Percentiles rank a stretch among this genome's conserved stretches.
These are phyloP conservation scores for Junonia oenone DNA, from an alignment of 2,888 invertebrate species.

Conservation along the genomic window DNA sequence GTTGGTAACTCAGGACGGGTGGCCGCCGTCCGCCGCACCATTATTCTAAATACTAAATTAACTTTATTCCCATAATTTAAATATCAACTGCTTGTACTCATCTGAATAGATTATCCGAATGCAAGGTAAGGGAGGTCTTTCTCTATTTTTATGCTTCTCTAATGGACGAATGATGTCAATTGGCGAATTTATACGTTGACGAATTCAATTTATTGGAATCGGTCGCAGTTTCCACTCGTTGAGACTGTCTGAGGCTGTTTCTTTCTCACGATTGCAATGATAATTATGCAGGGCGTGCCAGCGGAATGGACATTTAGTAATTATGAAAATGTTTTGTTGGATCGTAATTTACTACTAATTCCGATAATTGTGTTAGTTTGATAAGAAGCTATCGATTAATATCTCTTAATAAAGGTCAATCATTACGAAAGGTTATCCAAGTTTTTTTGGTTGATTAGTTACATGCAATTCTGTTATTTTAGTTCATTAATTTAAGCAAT, in stretches of 20 bases:
- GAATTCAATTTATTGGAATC: slow-evolving; percentile 59
- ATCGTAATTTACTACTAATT: slow-evolving; percentile 20
- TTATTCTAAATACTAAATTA: slow-evolving; percentile 77
- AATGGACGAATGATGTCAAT: slow-evolving; percentile 62
- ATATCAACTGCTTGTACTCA: slow-evolving; percentile 48
- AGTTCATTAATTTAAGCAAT: background rate
- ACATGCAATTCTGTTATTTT: slow-evolving; percentile 21
- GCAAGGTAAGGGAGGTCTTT: slow-evolving; percentile 28
- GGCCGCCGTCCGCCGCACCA: slow-evolving; percentile 65
- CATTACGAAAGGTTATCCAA: slow-evolving; percentile 20
- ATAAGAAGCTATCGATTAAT: slow-evolving; percentile 12
- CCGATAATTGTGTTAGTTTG: slow-evolving; percentile 6
- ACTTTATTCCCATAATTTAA: slow-evolving; percentile 77
- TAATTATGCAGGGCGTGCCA: slow-evolving; percentile 30
- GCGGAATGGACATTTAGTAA: slow-evolving; percentile 22
- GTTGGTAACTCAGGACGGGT: slow-evolving; percentile 68
- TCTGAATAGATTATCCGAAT: slow-evolving; percentile 26
- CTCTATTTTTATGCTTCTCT: slow-evolving; percentile 32
- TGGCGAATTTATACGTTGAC: slow-evolving; percentile 64
- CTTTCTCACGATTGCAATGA: slow-evolving; percentile 52
- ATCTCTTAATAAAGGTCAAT: slow-evolving; percentile 9
- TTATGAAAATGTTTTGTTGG: slow-evolving; percentile 23
- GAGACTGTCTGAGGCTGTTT: slow-evolving; percentile 39
- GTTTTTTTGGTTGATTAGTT: slow-evolving; percentile 15
- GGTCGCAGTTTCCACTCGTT: slow-evolving; percentile 36